Evolutionary conservation across 2,113 vertebrate genomes (phyloP), one percentile per base, ranked within the genome.

Genomic region (Marmota monax): DNA sequence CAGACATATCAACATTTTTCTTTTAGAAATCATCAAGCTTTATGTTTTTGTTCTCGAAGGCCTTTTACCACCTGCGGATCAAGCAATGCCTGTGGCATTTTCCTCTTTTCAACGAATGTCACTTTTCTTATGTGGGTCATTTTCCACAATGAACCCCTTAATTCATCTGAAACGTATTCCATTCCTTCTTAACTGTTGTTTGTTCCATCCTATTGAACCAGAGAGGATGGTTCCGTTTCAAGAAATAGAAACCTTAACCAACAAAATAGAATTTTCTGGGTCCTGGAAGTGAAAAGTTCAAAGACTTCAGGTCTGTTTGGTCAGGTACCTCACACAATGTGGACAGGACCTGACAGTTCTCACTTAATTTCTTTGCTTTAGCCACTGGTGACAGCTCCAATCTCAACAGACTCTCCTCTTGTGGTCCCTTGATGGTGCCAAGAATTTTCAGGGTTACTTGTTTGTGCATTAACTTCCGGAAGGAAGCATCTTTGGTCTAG

Each of bases 191-290:
- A 79, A 29, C 16, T 12, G 70, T 48, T 48, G 29, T 70, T 48
- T 79, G 22, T 72, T 86, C 42, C 18, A 82, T n/a, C 45, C 3
- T 83, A 94, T 72, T 32, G 34, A 86, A 56, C 45, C n/a, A 72
- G 61, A 93, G 29, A n/a, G 37, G 78, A 82, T 76, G 61, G 23
- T 83, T 58, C 42, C 25, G 7, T 73, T 73, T 73, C 69, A 79
- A 69, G 76, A 82, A 87, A 76, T 4, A 92, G 79, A 79, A 84
- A 95, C 37, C 23, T 87, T 63, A 86, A 65, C 77, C 23, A 83
- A 78, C 53, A 95, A 51, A 69, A 39, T 32, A 84, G 14, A 77
- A 56, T 67, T 76, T 93, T 73, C 34, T 70, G 29, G 39, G 11
- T 70, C 67, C 16, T 1, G 0, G 32, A 84, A 77, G 29, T 69